These are phyloP conservation scores for Hypsibius dujardini DNA, from an alignment of 1,140 invertebrate species.

Conservation along the genomic window DNA sequence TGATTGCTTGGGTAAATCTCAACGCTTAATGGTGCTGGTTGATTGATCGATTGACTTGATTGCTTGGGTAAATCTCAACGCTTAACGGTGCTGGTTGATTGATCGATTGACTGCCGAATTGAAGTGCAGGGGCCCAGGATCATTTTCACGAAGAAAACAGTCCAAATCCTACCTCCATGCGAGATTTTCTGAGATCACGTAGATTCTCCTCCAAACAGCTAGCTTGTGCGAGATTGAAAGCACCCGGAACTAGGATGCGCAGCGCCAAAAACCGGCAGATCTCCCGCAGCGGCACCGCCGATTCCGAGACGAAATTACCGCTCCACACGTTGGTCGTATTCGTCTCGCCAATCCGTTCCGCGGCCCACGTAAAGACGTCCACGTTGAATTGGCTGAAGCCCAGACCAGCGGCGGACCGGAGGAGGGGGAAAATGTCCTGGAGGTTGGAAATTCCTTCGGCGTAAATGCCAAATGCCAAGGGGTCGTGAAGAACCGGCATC, in stretches of 20 bases:
- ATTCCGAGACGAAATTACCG: not conserved
- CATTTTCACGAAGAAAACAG: no score
- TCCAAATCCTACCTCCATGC: not conserved
- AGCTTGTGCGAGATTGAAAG: not conserved
- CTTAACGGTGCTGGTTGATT: no score
- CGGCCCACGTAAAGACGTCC: conserved; percentile 12
- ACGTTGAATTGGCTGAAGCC: not conserved
- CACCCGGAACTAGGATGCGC: not conserved
- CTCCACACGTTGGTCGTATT: not conserved
- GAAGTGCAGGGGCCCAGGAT: no score
- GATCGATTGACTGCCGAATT: no score
- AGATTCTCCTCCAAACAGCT: not conserved
- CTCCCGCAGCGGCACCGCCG: not conserved
- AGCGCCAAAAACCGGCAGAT: not conserved
- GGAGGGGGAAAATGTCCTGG: not conserved
- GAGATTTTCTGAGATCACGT: not conserved
- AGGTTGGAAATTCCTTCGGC: not conserved
- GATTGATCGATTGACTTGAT: no score
- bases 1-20: no score
- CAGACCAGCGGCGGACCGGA: not conserved
- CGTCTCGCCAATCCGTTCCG: not conserved
- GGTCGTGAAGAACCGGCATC: not conserved
- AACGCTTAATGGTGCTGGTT: no score
- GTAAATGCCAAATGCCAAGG: not conserved
- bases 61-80: no score